These are phyloP conservation scores for Plemyria rubiginata DNA, from an alignment of 2,888 invertebrate species.

Conservation along the genomic window DNA sequence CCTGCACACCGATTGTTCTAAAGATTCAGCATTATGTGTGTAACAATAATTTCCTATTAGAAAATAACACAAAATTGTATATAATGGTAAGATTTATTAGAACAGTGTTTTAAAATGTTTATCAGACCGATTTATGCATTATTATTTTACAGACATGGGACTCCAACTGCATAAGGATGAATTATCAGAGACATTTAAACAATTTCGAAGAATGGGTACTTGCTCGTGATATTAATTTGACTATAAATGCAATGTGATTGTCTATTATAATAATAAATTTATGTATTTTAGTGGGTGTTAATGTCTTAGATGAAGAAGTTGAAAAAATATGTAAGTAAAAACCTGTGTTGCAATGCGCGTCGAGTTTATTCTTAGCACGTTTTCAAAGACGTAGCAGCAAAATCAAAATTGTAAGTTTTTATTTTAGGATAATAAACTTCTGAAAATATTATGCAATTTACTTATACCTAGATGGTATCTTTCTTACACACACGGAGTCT, in stretches of 20 bases:
- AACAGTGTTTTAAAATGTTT: no score
- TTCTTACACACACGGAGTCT: no score
- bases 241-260: not conserved
- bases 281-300: conserved; percentile 53
- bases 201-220: conserved; percentile 58
- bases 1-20: conserved; percentile 50
- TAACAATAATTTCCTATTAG: not conserved
- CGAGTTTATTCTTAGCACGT: no score
- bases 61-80: no score
- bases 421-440: no score
- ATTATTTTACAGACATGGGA: conserved; percentile 18
- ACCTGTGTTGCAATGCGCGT: not conserved
- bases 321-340: conserved; percentile 67
- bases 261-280: not conserved
- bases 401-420: no score
- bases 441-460: no score
- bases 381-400: no score
- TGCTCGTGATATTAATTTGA: not conserved
- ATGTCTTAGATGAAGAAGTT: conserved; percentile 63
- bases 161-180: conserved; percentile 41
- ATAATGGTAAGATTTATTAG: no score
- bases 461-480: no score
- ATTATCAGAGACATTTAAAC: conserved; percentile 32
- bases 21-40: conserved; percentile 22
- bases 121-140: not conserved